These are phyloP conservation scores for Lathamus discolor DNA, from an alignment of 2,113 vertebrate genomes.

Conservation along the genomic window DNA sequence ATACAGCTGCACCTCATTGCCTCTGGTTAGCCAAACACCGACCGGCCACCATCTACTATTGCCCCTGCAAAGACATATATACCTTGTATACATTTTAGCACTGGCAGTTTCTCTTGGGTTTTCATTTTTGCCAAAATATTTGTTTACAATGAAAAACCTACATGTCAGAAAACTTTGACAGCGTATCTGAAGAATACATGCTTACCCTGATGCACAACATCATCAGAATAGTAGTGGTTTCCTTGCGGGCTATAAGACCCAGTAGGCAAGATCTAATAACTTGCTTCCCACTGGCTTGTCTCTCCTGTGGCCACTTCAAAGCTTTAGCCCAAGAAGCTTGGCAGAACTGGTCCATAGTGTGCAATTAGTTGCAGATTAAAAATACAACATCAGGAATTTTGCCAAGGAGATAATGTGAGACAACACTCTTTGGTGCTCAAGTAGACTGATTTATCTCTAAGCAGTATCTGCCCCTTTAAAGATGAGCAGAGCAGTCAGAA, in stretches of 20 bases:
- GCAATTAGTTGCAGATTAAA: slow-evolving; percentile 3
- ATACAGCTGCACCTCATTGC: background rate
- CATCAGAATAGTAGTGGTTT: background rate
- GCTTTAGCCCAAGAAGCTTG: background rate
- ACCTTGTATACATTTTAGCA: rapidly evolving
- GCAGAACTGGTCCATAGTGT: background rate
- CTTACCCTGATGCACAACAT: background rate
- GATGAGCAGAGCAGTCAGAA: background rate
- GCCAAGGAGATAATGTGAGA: background rate
- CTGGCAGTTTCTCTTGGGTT: background rate
- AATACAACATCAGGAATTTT: background rate
- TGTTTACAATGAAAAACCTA: background rate
- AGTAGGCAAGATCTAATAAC: background rate
- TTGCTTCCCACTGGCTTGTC: background rate
- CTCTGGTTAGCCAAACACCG: background rate
- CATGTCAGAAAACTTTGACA: background rate
- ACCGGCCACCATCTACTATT: rapidly evolving
- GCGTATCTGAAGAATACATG: rapidly evolving
- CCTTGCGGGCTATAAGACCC: background rate
- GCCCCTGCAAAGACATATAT: background rate
- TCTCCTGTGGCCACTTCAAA: background rate
- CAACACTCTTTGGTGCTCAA: background rate
- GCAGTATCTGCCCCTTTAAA: background rate
- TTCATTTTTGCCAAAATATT: background rate
- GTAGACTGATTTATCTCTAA: background rate